Evolutionary conservation across 2,888 invertebrate species (phyloP).

Genomic region (Vanessa cardui): DNA sequence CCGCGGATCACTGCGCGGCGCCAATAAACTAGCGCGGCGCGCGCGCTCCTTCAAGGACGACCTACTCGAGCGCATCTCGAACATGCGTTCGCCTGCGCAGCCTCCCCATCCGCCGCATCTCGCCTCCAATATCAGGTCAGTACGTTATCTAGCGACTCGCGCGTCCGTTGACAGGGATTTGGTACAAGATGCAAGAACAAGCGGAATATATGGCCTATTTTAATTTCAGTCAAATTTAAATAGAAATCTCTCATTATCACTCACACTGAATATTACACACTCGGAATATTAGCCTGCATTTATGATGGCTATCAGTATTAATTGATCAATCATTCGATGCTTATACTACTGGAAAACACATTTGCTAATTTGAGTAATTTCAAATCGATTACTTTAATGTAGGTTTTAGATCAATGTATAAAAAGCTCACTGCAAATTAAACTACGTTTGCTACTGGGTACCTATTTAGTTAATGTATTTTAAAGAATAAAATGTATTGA

Average conservation of each 20-base stretch:
- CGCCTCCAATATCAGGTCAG: conserved; percentile 71
- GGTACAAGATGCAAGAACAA: conserved; percentile 2
- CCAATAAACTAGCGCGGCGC: conserved; percentile 91
- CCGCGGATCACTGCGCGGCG: conserved; percentile 90
- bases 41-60: conserved; percentile 97
- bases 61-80: conserved; percentile 93
- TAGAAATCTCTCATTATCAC: neutral
- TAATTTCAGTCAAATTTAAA: neutral
- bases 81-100: conserved; percentile 92
- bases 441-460: too few relatives aligned
- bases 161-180: conserved; percentile 21
- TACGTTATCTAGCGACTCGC: conserved; percentile 28
- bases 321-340: too few relatives aligned
- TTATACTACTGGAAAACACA: too few relatives aligned
- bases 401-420: too few relatives aligned
- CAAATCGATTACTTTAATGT: too few relatives aligned
- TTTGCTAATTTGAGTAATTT: too few relatives aligned
- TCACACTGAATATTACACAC: too few relatives aligned
- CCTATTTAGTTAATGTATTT: too few relatives aligned
- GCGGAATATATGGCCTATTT: conserved; percentile 1
- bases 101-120: conserved; percentile 79
- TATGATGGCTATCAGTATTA: too few relatives aligned
- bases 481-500: too few relatives aligned
- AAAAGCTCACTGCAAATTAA: too few relatives aligned
- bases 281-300: too few relatives aligned